Percentiles rank a stretch among this genome's conserved stretches.
These are phyloP conservation scores for Tricholaema leucomelas DNA, from an alignment of 2,113 vertebrate genomes.

Conservation along the genomic window DNA sequence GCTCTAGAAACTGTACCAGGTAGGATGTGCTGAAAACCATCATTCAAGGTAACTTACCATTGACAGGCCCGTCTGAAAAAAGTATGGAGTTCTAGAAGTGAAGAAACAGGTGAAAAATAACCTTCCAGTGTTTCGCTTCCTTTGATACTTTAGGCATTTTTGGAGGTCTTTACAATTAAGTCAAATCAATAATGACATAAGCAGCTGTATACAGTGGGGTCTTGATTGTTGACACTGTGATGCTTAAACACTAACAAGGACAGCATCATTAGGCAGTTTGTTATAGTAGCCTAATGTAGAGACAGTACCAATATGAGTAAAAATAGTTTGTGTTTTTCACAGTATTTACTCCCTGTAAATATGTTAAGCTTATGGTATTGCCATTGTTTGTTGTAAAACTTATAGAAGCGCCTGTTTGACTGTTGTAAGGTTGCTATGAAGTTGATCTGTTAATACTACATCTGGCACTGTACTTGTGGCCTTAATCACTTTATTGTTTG, in stretches of 20 bases:
- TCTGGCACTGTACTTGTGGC: rapidly evolving
- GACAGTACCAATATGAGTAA: background rate
- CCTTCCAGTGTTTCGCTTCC: background rate
- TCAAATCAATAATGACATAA: background rate
- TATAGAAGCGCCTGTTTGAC: background rate
- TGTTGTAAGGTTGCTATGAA: background rate
- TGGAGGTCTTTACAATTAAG: background rate
- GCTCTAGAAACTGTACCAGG: background rate
- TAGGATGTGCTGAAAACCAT: background rate
- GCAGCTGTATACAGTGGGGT: background rate
- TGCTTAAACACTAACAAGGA: background rate
- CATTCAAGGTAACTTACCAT: background rate
- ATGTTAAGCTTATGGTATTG: background rate
- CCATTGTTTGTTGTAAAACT: background rate
- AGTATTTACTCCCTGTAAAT: background rate
- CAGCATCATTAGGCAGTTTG: background rate
- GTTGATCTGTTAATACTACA: background rate
- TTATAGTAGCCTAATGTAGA: background rate
- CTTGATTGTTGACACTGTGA: background rate
- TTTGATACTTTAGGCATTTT: background rate
- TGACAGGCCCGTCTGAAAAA: background rate
- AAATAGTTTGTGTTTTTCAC: background rate
- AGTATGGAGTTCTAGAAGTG: background rate
- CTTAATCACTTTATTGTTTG: background rate
- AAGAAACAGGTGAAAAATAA: background rate